Percentiles rank a stretch among this genome's conserved stretches.
Evolutionary conservation across 2,797 vertebrate species (phyloP).

Genomic region (Neoniphon sammara): DNA sequence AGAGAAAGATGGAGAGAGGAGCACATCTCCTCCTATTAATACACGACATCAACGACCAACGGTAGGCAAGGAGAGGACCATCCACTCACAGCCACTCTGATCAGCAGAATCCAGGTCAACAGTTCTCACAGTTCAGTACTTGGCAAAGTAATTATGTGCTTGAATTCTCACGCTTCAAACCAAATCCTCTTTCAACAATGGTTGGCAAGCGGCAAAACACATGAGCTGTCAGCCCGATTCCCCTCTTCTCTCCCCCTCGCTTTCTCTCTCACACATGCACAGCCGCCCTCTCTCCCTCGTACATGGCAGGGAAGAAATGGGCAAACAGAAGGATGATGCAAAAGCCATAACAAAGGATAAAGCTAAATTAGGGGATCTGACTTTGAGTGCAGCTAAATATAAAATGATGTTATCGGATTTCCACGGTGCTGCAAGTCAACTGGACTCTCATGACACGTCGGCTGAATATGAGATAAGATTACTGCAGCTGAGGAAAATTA

Average conservation of each 20-base stretch:
- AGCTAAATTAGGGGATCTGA: too few relatives aligned
- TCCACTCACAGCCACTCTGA: conserved; percentile 34
- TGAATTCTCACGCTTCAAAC: conserved; percentile 59
- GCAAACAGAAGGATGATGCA: neutral
- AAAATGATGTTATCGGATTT: too few relatives aligned
- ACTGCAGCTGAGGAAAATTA: too few relatives aligned
- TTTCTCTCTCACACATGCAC: conserved; percentile 20
- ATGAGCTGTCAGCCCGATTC: conserved; percentile 54
- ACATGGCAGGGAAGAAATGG: neutral
- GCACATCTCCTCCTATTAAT: conserved; percentile 57
- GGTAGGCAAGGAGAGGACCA: conserved; percentile 14
- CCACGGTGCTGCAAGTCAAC: too few relatives aligned
- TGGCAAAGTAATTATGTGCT: conserved; percentile 71
- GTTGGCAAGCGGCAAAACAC: conserved; percentile 58
- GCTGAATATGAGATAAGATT: too few relatives aligned
- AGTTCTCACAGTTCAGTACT: conserved; percentile 66
- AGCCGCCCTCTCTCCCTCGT: neutral
- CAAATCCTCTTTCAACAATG: conserved; percentile 67
- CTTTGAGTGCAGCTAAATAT: too few relatives aligned
- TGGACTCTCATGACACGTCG: too few relatives aligned
- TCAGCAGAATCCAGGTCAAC: conserved; percentile 49
- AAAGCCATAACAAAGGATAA: too few relatives aligned
- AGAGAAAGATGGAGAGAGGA: conserved; percentile 43
- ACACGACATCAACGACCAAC: conserved; percentile 11
- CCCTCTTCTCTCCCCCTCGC: conserved; percentile 24